These are phyloP conservation scores for Chiloscyllium punctatum DNA, from an alignment of 2,797 vertebrate species.

Conservation along the genomic window DNA sequence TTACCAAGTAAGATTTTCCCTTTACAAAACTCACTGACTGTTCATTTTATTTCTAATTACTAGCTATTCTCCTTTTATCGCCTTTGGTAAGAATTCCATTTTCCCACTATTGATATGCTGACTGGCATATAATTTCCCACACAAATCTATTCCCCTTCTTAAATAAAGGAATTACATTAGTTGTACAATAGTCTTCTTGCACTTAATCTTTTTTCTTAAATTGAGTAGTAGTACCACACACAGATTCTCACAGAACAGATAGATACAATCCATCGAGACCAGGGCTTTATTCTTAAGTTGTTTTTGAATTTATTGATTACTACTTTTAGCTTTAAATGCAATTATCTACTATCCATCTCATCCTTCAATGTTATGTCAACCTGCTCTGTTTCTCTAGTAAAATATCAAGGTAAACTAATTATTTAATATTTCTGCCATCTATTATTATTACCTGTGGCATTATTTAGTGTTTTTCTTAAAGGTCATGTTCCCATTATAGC, in stretches of 20 bases:
- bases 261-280: neutral
- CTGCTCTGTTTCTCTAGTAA: neutral
- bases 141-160: neutral
- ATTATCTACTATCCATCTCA: too few relatives aligned
- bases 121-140: neutral
- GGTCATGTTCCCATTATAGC: neutral
- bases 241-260: neutral
- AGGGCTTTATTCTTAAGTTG: neutral
- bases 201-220: neutral
- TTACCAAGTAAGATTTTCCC: neutral
- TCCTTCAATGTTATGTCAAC: too few relatives aligned
- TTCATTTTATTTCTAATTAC: neutral
- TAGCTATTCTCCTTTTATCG: neutral
- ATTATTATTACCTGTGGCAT: too few relatives aligned
- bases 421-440: neutral
- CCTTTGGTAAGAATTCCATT: neutral
- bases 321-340: neutral
- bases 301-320: neutral
- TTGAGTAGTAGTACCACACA: neutral
- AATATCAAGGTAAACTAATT: neutral
- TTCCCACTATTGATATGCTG: neutral
- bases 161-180: neutral
- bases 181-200: neutral
- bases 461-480: too few relatives aligned
- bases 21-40: neutral